phyloP scores from a whole-genome alignment of 2,113 vertebrate genomes.

The Dicrurus megarhynchus region DNA sequence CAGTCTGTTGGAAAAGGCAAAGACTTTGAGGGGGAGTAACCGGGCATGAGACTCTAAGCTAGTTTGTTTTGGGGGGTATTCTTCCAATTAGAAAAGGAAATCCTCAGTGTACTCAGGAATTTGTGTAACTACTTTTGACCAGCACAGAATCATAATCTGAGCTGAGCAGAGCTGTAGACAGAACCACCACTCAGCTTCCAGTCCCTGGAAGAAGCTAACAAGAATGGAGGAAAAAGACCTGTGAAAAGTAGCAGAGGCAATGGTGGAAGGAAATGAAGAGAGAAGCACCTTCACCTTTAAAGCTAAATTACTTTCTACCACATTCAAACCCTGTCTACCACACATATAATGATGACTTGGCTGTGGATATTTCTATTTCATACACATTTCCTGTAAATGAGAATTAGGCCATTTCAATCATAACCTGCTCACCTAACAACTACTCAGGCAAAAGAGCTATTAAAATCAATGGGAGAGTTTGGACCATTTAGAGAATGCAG shows the following conservation, averaged over 20 bases:
- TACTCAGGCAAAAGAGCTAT: not conserved
- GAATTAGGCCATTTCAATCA: constrained; percentile 10
- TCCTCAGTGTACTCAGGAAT: not conserved
- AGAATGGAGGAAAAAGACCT: not conserved
- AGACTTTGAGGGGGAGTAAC: not conserved
- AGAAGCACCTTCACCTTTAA: not conserved
- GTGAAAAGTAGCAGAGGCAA: not conserved
- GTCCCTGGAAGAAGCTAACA: not conserved
- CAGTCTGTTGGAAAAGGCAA: not conserved
- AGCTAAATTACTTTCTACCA: not conserved
- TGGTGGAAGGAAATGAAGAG: not conserved
- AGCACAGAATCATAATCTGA: not conserved
- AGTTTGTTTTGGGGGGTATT: not conserved
- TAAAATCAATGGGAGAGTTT: not conserved
- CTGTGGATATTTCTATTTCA: constrained; percentile 64
- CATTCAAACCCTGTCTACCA: constrained; percentile 15
- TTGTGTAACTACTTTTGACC: not conserved
- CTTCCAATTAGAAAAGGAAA: not conserved
- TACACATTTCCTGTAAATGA: constrained; percentile 10
- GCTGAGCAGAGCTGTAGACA: not conserved
- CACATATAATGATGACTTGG: constrained; percentile 32
- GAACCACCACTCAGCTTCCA: not conserved
- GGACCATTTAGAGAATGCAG: not conserved
- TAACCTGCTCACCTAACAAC: not conserved
- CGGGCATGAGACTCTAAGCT: not conserved